Evolutionary conservation across 1,140 invertebrate species (phyloP), one percentile per base, ranked within the genome.

Genomic region (Hermatobates lingyangjiaoensis): DNA sequence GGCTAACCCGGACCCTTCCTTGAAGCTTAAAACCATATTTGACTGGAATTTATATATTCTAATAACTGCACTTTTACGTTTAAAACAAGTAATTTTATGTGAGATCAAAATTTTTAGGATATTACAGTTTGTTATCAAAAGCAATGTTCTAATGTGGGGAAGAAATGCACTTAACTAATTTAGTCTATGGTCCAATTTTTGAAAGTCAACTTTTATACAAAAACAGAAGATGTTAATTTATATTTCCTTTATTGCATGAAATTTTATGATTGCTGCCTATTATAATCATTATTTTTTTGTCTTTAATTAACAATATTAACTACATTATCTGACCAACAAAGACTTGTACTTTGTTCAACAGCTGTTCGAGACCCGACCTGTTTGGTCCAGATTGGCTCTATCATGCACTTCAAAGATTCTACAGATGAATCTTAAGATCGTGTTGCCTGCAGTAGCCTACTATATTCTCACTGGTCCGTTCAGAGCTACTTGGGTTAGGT

Each of bases 381-480:
- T 94, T 52, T 92, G 87, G 85, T 87, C 85, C 0, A 79, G 80
- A 58, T 77, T 78, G 60, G 81, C 77, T 0, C 59, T 95, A 2
- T 68, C 75, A 52, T 74, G 71, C 59, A 68, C 74, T 23, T 80
- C 78, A 0, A 75, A 77, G 27, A 71, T 80, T 56, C 67, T 71
- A 1, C 58, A 64, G 3, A 71, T 76, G 20, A 74, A 77, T 26
- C 61, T 92, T 1, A 92, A 87, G 66, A 74, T 77, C 59, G 71
- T 93, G 28, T 66, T 94, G 38, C 87, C 90, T 0, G 73, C 77
- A 25, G 65, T 87, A 1, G 83, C 87, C 0, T 87, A 87, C 64
- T 89, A 89, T 63, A 87, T 82, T 64, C 71, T 73, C 14, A 83
- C 77, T 57, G 91, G 92, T 0, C 91, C 91, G 0, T 97, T 88